phyloP scores from a whole-genome alignment of 2,797 vertebrate species.

The Craterocephalus amniculus region DNA sequence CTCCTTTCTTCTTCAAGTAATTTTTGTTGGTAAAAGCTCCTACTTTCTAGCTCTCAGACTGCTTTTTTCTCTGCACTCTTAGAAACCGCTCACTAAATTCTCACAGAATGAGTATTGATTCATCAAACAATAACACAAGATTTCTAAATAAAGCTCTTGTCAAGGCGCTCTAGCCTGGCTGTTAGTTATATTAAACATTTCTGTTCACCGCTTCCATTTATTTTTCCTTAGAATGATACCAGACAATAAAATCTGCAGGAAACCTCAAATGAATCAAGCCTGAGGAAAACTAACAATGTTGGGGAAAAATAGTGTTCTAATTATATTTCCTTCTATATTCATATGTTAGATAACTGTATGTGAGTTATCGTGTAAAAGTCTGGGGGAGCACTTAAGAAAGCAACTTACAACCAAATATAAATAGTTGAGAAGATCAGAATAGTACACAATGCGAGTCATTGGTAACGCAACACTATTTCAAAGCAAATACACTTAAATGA shows the following conservation, averaged over 20 bases:
- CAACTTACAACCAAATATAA: no score
- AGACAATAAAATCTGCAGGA: not conserved
- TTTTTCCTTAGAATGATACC: not conserved
- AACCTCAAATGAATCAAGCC: not conserved
- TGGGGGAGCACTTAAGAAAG: no score
- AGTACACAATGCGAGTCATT: no score
- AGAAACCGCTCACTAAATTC: not conserved
- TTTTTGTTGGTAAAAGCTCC: constrained; percentile 30
- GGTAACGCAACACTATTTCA: no score
- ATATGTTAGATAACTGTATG: no score
- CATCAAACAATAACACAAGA: constrained; percentile 59
- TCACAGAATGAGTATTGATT: not conserved
- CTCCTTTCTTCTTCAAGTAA: constrained; percentile 29
- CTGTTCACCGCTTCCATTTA: constrained; percentile 49
- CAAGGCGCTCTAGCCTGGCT: constrained; percentile 35
- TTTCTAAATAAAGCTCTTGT: constrained; percentile 46
- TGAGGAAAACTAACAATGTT: not conserved
- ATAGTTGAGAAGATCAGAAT: no score
- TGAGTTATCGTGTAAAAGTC: no score
- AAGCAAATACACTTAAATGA: no score
- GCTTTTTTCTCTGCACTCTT: constrained; percentile 34
- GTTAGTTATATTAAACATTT: constrained; percentile 59
- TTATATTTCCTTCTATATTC: not conserved
- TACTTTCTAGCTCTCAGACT: not conserved
- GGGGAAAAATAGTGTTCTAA: no score